These are phyloP conservation scores for Crocuta crocuta DNA, from an alignment of 2,113 vertebrate species.

Conservation along the genomic window DNA sequence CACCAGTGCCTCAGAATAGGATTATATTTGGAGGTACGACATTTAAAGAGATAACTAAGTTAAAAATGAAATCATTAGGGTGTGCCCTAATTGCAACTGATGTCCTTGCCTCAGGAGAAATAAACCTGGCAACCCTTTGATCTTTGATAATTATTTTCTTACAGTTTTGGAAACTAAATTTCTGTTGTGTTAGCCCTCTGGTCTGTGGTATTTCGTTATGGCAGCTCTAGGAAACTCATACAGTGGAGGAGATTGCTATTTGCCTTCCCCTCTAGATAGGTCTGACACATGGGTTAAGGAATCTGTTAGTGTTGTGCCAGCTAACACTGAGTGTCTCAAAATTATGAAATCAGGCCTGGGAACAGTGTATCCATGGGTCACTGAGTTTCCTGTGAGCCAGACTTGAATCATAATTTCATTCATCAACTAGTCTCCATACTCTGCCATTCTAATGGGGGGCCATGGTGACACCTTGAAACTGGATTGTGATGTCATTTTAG, in stretches of 20 bases:
- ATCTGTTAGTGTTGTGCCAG: not conserved
- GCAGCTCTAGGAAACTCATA: not conserved
- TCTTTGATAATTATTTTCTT: not conserved
- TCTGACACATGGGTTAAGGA: not conserved
- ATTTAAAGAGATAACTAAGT: not conserved
- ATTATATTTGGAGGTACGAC: not conserved
- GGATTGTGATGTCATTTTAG: not conserved
- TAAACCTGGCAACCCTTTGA: too few relatives aligned
- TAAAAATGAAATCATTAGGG: not conserved
- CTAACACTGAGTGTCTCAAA: not conserved
- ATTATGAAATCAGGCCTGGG: not conserved
- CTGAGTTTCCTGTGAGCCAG: not conserved
- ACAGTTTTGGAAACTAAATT: not conserved
- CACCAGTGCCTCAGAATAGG: not conserved
- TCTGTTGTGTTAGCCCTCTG: not conserved
- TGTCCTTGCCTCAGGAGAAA: too few relatives aligned
- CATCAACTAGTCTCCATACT: not conserved
- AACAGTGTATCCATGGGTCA: not conserved
- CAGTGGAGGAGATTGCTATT: not conserved
- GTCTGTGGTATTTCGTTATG: not conserved
- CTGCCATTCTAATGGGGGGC: not conserved
- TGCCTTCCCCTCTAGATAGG: not conserved
- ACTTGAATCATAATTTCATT: not conserved
- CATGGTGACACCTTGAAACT: not conserved
- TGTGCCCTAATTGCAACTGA: not conserved